Percentiles rank a stretch among this genome's conserved stretches.
Conservation (phyloP, 2,113 vertebrate species). For the Gasterosteus aculeatus region DNA sequence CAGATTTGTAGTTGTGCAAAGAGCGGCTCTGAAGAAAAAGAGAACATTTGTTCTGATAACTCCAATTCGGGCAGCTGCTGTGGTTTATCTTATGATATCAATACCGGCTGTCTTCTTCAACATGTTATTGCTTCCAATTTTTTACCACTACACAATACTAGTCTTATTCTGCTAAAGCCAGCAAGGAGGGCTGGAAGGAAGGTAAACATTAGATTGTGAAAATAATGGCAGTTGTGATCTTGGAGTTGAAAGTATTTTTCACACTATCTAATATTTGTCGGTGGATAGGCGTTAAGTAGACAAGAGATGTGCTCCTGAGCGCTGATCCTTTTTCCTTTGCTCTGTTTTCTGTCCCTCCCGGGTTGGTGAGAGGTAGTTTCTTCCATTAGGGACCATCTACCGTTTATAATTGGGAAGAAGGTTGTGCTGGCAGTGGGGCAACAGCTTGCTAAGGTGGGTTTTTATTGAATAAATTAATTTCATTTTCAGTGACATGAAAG, state of each 20-base stretch:
- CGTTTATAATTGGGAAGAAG: constrained; percentile 67
- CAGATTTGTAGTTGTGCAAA: neutral
- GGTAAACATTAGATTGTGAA: constrained; percentile 40
- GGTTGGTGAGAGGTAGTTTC: constrained; percentile 45
- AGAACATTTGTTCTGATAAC: neutral
- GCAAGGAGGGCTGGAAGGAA: neutral
- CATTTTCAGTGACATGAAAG: constrained; percentile 46
- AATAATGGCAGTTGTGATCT: constrained; percentile 61
- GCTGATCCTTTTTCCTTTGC: constrained; percentile 8
- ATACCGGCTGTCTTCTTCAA: constrained; percentile 10
- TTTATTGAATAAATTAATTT: constrained; percentile 66
- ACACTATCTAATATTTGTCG: constrained; percentile 40
- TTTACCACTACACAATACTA: neutral
- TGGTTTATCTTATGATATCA: constrained; percentile 20
- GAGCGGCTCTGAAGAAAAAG: neutral
- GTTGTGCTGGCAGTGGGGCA: constrained; percentile 43
- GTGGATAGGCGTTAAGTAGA: constrained; percentile 33
- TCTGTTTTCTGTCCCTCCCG: constrained; percentile 6
- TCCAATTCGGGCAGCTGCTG: constrained; percentile 1
- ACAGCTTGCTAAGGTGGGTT: constrained; percentile 63
- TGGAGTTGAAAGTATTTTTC: constrained; percentile 38
- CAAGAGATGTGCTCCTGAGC: constrained; percentile 33
- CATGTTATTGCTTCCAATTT: constrained; percentile 5
- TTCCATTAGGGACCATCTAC: constrained; percentile 58
- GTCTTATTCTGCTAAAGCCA: constrained; percentile 30